Percentiles rank a stretch among this genome's conserved stretches.
Evolutionary conservation across 2,797 vertebrate genomes (phyloP).

Genomic region (Hyperoplus immaculatus): DNA sequence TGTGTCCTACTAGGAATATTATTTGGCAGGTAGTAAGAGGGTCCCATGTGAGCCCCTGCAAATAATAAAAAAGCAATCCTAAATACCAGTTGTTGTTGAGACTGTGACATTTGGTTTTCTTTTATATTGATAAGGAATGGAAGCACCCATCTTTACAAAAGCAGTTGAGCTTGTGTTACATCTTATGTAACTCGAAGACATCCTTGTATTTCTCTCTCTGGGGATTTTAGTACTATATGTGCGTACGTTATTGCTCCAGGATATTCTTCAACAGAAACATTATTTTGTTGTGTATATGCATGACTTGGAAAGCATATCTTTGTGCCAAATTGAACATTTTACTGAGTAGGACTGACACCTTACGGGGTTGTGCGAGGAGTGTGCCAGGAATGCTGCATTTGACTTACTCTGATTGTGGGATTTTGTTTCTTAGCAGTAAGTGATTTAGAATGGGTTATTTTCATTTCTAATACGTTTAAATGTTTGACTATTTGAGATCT

Average conservation of each 20-base stretch:
- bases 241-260: slow-evolving; percentile 72
- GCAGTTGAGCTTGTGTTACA: slow-evolving; percentile 64
- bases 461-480: slow-evolving; percentile 28
- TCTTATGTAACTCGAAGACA: slow-evolving; percentile 72
- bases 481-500: slow-evolving; percentile 25
- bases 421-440: slow-evolving; percentile 28
- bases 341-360: slow-evolving; percentile 49
- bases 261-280: slow-evolving; percentile 76
- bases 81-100: slow-evolving; percentile 59
- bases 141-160: slow-evolving; percentile 57
- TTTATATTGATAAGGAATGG: slow-evolving; percentile 53
- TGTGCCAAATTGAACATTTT: slow-evolving; percentile 62
- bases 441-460: slow-evolving; percentile 38
- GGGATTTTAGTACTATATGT: slow-evolving; percentile 70
- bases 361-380: slow-evolving; percentile 44
- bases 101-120: slow-evolving; percentile 63
- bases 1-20: slow-evolving; percentile 64
- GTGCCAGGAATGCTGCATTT: slow-evolving; percentile 43
- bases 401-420: slow-evolving; percentile 47
- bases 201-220: slow-evolving; percentile 70
- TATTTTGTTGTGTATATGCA: slow-evolving; percentile 60
- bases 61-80: slow-evolving; percentile 63
- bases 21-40: slow-evolving; percentile 65
- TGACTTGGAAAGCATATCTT: slow-evolving; percentile 53
- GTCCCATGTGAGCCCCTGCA: slow-evolving; percentile 75